These are phyloP conservation scores for Imbricaverruca yamaguchii DNA, from an alignment of 2,888 invertebrate genomes.

Conservation along the genomic window DNA sequence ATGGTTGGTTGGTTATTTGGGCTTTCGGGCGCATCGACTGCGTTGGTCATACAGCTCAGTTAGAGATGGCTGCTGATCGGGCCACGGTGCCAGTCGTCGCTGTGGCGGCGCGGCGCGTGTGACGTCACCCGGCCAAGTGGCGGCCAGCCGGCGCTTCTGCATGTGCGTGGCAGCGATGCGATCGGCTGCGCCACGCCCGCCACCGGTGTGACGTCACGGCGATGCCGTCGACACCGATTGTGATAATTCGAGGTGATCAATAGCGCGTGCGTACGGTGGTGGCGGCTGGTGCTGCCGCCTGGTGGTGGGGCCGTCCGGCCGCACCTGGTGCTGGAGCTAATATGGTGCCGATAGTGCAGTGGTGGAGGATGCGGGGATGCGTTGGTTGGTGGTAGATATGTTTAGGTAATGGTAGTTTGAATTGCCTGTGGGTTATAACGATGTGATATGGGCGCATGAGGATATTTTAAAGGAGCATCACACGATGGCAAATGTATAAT, in stretches of 20 bases:
- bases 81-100: too few relatives aligned
- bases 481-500: too few relatives aligned
- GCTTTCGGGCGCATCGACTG: too few relatives aligned
- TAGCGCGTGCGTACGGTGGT: conserved; percentile 5
- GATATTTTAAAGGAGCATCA: too few relatives aligned
- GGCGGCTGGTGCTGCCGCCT: not conserved
- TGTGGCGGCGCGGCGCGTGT: not conserved
- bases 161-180: not conserved
- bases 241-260: not conserved
- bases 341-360: not conserved
- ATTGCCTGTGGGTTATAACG: too few relatives aligned
- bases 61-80: too few relatives aligned
- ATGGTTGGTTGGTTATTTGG: too few relatives aligned
- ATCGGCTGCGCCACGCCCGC: not conserved
- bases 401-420: too few relatives aligned
- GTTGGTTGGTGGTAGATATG: not conserved
- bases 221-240: not conserved
- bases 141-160: too few relatives aligned
- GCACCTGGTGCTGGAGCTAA: not conserved
- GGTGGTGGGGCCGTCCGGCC: not conserved
- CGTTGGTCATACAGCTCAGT: too few relatives aligned
- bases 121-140: not conserved
- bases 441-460: too few relatives aligned
- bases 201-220: not conserved
- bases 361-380: not conserved